Base-by-base conservation (phyloP, 2,113 vertebrate species). In the Mandrillus leucophaeus region DNA sequence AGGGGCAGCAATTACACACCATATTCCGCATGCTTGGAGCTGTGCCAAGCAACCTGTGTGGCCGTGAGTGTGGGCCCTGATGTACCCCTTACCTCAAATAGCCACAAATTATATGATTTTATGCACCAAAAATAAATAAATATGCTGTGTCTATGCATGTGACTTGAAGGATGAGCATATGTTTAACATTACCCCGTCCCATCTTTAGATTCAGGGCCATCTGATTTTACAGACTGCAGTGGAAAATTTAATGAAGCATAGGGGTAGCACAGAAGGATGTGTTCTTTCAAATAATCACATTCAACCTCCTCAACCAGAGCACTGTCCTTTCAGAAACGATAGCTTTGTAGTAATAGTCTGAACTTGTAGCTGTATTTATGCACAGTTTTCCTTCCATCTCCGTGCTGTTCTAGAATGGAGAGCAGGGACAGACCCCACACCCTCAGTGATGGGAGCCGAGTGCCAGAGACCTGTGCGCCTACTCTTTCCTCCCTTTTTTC, bases 301-400 rank as follows among this genome's bases (percentile, higher is more conserved):
- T 79, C 45, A 23, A 55, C 40, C 17, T 25, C 17, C 25, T 25
- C 3, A 86, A 6, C 11, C 22, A 38, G 88, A 85, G 55, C 6
- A 38, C 3, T 8, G 9, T 57, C 35, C 43, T 72, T 73, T 90
- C 45, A 79, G 87, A 64, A 38, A 57, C 40, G 18, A 61, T 27
- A 70, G 79, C 32, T 76, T 40, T 32, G 61, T 32, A 43, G 64
- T 8, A 35, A n/a, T 78, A 73, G 32, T 95, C 35, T 68, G 23
- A 73, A 85, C n/a, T 85, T 84, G 20, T 12, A 95, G 70, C 48
- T 76, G 8, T 70, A 8, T 66, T 78, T 38, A 3, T 66, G 17
- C 30, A 14, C 38, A 25, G 66, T 55, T 93, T 86, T 96, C 38
- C 35, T 94, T 97, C 48, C n/a, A 96, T 98, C 86, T 85, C 91